Base-by-base conservation (phyloP, 2,113 vertebrate genomes). In the Alaudala cheleensis region DNA sequence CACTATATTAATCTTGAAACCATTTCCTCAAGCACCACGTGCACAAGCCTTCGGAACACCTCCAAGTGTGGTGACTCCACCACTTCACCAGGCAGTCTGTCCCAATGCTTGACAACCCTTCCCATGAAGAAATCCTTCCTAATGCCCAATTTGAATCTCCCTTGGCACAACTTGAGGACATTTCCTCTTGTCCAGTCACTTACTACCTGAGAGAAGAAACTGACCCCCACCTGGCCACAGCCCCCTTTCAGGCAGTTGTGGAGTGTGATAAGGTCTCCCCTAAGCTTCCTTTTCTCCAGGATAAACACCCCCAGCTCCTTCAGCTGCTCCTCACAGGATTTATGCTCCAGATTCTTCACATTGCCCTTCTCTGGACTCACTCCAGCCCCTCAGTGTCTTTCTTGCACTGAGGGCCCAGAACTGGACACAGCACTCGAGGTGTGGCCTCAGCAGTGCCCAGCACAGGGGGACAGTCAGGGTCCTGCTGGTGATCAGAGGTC, bases 161-260 rank as follows among this genome's bases (percentile, higher is more conserved):
- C 16, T 22, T 34, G 20, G 17, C 2, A 3, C 20, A 47, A 4
- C 28, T 15, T 53, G 39, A 76, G 13, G 20, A 11, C 5, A 54
- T 18, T 31, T 76, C 2, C 8, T 28, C 29, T 81, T 6, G 3
- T n/a, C 5, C 11, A 53, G 9, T 28, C 14, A 6, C 14, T 53
- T 4, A 9, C 5, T 39, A 23, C 15, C 16, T 10, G 2, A 9
- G 5, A 53, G 29, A 40, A 40, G 12, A 67, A 2, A 2, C 8
- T 0, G 2, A 25, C 2, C 9, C 14, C 3, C 2, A 2, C 34
- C 34, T 37, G 25, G 11, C 5, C 0, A 28, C 5, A 23, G 0
- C 0, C 31, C 80, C 42, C 21, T 42, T 22, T 3, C 26, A 29
- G 23, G 28, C 5, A 40, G 10, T 0, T 21, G 7, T 28, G 0